Base-by-base conservation (phyloP, 2,113 vertebrate species). In the Mionectes macconnelli region DNA sequence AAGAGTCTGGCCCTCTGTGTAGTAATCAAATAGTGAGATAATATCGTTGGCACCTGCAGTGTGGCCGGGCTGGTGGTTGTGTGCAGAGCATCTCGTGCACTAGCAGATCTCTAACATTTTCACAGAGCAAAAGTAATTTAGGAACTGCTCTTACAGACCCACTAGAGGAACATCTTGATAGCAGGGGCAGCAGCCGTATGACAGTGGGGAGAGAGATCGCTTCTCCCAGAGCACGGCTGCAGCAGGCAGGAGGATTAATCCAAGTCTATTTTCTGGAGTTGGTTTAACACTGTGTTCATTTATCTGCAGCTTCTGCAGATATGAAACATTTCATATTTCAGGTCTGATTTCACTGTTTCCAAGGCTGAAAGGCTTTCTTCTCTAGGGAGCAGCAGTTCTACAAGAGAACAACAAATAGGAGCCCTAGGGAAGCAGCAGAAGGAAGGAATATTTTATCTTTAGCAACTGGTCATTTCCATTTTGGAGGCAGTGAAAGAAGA, bases 391-490 rank as follows among this genome's bases (percentile, higher is more conserved):
- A 73, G 90, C 84, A 93, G 74, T 67, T 97, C 94, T 96, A 79
- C 92, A 96, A 84, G 91, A 92, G 90, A 96, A 93, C 90, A 96
- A 94, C 84, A 95, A 96, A 94, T 86, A 94, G 73, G 90, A 96
- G 84, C 86, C 90, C 78, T 88, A 44, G 89, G 89, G 84, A 96
- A 91, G 59, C 47, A 95, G 69, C 45, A 85, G 85, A 93, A 52
- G 88, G 73, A 95, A 96, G 89, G 76, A 90, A 94, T 94, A 96
- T 95, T 96, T 96, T 96, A 95, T 95, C 90, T 96, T 97, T 95
- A 93, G 90, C 79, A 97, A 96, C 90, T 91, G 95, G 97, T 96
- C 95, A 96, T 97, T 96, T 97, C 96, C 96, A 96, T 97, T 97
- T 94, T 87, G 90, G 62, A 97, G 79, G 40, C 81, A 93, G 87